Evolutionary conservation across 1,140 invertebrate species (phyloP).

Genomic region (Nasonia vitripennis): DNA sequence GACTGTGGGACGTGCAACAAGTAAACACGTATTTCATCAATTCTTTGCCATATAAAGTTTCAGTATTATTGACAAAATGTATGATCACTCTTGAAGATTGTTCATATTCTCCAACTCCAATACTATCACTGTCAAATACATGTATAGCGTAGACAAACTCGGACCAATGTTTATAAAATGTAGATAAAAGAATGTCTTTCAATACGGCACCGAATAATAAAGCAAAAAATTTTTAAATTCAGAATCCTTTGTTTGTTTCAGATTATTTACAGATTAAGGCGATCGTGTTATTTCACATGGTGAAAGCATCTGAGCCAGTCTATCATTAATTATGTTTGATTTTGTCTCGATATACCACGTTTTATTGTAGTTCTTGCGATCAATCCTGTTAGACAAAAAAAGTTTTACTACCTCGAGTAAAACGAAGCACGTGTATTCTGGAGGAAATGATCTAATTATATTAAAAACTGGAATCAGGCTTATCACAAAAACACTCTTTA

Average conservation of each 20-base stretch:
- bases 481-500: slow-evolving; percentile 42
- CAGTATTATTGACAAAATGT: slow-evolving; percentile 10
- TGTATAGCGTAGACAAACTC: not conserved
- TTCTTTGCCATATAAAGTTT: slow-evolving; percentile 5
- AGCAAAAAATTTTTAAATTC: not conserved
- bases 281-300: too few species aligned
- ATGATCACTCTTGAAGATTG: not conserved
- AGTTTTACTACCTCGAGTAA: too few species aligned
- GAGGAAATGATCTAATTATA: too few species aligned
- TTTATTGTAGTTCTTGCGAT: too few species aligned
- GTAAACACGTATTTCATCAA: slow-evolving; percentile 39
- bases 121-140: not conserved
- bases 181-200: not conserved
- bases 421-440: too few species aligned
- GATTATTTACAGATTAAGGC: not conserved
- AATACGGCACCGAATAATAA: not conserved
- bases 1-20: slow-evolving; percentile 18
- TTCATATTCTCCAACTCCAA: too few species aligned
- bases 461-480: too few species aligned
- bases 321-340: too few species aligned
- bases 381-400: too few species aligned
- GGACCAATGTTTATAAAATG: not conserved
- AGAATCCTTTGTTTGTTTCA: not conserved
- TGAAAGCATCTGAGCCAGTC: too few species aligned
- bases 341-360: too few species aligned